Evolutionary conservation across 2,113 vertebrate species (phyloP).

Genomic region (Promerops cafer): DNA sequence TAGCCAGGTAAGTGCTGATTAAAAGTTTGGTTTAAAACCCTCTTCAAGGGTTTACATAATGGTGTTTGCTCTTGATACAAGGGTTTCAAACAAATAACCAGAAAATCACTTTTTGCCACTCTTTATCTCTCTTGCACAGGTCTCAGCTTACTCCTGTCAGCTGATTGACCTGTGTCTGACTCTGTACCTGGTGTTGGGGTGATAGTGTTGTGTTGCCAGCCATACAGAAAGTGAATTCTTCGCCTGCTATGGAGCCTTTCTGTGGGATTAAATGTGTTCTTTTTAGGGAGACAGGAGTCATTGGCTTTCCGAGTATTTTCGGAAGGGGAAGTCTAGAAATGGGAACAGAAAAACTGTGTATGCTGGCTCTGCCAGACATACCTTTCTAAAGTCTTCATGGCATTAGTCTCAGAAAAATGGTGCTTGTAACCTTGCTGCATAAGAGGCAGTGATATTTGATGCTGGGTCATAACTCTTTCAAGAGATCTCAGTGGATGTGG

Average conservation of each 20-base stretch:
- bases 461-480: background rate
- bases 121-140: background rate
- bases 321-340: background rate
- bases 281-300: background rate
- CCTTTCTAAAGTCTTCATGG: background rate
- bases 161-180: background rate
- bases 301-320: background rate
- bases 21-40: background rate
- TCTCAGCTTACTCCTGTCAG: background rate
- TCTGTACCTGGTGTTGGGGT: background rate
- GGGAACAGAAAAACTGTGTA: background rate
- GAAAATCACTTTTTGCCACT: background rate
- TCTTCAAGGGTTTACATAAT: background rate
- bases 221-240: background rate
- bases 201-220: background rate
- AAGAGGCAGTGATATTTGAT: background rate
- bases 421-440: background rate
- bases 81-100: background rate
- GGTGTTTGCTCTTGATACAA: background rate
- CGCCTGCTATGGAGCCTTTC: background rate
- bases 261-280: background rate
- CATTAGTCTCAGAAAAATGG: background rate
- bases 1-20: conserved; percentile 62
- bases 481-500: background rate
- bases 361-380: background rate